phyloP scores from a whole-genome alignment of 2,888 invertebrate genomes.

The Andrena hattorfiana region DNA sequence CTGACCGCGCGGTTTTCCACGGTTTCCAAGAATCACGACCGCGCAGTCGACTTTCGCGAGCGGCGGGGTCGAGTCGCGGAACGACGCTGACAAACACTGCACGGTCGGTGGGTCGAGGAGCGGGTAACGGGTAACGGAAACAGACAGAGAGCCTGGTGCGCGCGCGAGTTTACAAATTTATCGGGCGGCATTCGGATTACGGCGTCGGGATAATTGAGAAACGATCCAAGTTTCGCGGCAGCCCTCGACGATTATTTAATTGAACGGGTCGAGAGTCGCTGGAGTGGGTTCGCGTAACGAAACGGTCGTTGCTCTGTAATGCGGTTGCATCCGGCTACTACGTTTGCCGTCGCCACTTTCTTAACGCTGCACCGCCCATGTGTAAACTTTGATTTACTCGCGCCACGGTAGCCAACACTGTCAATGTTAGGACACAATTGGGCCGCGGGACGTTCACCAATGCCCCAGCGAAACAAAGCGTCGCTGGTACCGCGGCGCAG shows the following conservation, averaged over 20 bases:
- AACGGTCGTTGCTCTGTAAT: constrained; percentile 10
- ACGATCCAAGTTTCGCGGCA: constrained; percentile 55
- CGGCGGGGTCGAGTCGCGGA: not conserved
- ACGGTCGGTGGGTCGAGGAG: not conserved
- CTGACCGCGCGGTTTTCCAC: constrained; percentile 21
- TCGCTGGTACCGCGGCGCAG: no score
- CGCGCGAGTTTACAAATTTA: constrained; percentile 47
- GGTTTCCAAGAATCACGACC: constrained; percentile 40
- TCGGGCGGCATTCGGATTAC: constrained; percentile 46
- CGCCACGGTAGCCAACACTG: not conserved
- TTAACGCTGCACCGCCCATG: not conserved
- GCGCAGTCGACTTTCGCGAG: constrained; percentile 10
- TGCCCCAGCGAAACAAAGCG: not conserved
- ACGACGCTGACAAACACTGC: constrained; percentile 22
- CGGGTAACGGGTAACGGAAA: constrained; percentile 29
- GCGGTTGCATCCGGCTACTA: constrained; percentile 22
- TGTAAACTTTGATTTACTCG: no score
- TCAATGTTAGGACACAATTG: not conserved
- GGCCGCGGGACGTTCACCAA: not conserved
- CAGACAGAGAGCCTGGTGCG: constrained; percentile 1
- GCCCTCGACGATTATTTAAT: constrained; percentile 56
- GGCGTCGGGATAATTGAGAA: constrained; percentile 50
- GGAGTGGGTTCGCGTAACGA: constrained; percentile 22
- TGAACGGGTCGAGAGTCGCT: constrained; percentile 32
- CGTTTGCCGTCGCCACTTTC: no score